Base-by-base conservation (phyloP, 2,113 vertebrate species). In the Poicephalus gulielmi region DNA sequence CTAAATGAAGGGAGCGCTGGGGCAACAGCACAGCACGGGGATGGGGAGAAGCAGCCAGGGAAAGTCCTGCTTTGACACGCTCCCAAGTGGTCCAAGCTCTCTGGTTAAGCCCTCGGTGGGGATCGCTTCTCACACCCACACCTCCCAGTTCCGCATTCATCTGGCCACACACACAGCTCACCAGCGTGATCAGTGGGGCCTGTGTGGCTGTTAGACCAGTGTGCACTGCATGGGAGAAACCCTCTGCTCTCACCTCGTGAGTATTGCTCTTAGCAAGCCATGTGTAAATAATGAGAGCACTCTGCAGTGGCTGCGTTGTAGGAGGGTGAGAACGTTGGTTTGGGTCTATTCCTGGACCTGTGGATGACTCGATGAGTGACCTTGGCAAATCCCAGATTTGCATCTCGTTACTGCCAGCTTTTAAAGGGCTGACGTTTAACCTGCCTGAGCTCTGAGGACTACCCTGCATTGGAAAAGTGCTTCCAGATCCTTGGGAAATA, bases 61-160 rank as follows among this genome's bases (percentile, higher is more conserved):
- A 7, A 96, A 96, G 74, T 94, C 80, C 90, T 92, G 73, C 55
- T 62, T 46, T 35, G 71, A 35, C 62, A 30, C 0, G 0, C 43
- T 83, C 35, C 55, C 0, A 0, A 31, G 49, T 0, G 4, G 67
- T 50, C 20, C 1, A 3, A 6, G 2, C 46, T 75, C 52, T 30
- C 30, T 33, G 64, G 37, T 69, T 39, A 30, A 77, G 60, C 47
- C 33, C 50, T 83, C 1, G 1, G 20, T 6, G 0, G 43, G 33
- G 35, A 52, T 4, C 1, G 1, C 83, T 96, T 96, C 95, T 94
- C 85, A 90, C 88, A 64, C 59, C 86, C 76, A 62, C 80, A 53
- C 27, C 74, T 90, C 1, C 0, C 60, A 83, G 76, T 90, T 96
- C 88, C 7, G 14, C 73, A 59, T 73, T 67, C 0, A 7, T 39